phyloP scores from a whole-genome alignment of 2,888 invertebrate species.

The Drosophila mimetica region DNA sequence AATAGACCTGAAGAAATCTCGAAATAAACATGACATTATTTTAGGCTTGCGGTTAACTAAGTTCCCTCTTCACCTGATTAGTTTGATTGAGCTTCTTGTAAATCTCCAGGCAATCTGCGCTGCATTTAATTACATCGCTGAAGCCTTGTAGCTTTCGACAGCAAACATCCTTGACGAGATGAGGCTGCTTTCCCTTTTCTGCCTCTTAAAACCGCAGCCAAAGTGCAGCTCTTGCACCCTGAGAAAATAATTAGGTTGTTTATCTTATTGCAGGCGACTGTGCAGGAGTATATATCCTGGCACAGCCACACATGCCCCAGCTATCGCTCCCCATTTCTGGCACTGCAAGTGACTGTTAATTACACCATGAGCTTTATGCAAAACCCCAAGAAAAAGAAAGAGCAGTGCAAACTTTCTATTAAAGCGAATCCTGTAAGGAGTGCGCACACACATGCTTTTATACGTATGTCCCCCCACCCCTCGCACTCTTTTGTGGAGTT shows the following conservation, averaged over 20 bases:
- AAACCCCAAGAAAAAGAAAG: conserved; percentile 28
- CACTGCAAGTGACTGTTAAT: conserved; percentile 57
- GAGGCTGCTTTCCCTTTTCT: not conserved
- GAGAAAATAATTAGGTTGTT: conserved; percentile 77
- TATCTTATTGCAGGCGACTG: conserved; percentile 68
- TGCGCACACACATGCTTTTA: conserved; percentile 20
- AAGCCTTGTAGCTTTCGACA: conserved; percentile 53
- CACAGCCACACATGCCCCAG: not conserved
- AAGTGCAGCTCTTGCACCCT: conserved; percentile 37
- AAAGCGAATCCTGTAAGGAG: conserved; percentile 52
- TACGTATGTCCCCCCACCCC: not conserved
- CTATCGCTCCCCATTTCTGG: conserved; percentile 23
- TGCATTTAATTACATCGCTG: conserved; percentile 56
- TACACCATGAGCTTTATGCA: conserved; percentile 23
- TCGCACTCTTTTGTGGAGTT: conserved; percentile 20
- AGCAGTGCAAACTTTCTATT: conserved; percentile 68
- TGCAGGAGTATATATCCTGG: conserved; percentile 16
- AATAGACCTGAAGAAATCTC: not conserved
- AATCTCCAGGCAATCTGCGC: conserved; percentile 6
- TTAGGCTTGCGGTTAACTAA: not conserved
- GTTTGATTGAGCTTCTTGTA: conserved; percentile 1
- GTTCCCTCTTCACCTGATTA: not conserved
- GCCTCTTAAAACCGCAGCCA: conserved; percentile 10
- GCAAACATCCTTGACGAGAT: conserved; percentile 14
- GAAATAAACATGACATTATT: not conserved